Conservation (phyloP, 1,140 invertebrate genomes). For the Ooceraea biroi region DNA sequence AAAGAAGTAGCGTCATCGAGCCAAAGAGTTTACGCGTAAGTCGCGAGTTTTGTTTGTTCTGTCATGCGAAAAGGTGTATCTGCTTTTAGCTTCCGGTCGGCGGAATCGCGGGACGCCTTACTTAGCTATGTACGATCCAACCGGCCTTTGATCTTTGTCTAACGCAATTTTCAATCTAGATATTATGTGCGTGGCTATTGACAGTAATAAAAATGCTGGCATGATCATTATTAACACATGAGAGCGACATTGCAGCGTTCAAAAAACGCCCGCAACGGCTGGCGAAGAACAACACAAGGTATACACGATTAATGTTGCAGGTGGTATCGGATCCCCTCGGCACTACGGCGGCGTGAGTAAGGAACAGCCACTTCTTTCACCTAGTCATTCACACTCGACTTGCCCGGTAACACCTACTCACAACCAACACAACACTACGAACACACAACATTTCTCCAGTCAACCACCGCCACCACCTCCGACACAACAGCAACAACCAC, state of each 20-base stretch:
- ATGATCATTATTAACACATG: conserved; percentile 19
- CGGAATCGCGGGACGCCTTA: background rate
- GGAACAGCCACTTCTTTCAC: conserved; percentile 86
- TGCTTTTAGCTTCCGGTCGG: conserved; percentile 44
- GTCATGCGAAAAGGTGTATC: conserved; percentile 10
- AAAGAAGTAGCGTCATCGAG: conserved; percentile 4
- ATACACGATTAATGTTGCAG: conserved; percentile 86
- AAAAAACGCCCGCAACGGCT: background rate
- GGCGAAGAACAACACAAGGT: conserved; percentile 72
- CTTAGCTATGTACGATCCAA: background rate
- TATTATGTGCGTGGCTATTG: conserved; percentile 56
- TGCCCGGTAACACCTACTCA: conserved; percentile 82
- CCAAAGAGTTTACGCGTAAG: background rate
- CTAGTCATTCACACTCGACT: conserved; percentile 86
- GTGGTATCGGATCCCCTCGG: conserved; percentile 88
- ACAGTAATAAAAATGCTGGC: conserved; percentile 32
- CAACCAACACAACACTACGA: conserved; percentile 85
- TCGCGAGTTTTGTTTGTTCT: conserved; percentile 43
- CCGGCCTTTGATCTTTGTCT: conserved; percentile 32
- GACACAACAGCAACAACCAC: too few species aligned
- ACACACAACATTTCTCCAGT: conserved; percentile 85
- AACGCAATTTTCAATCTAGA: conserved; percentile 43
- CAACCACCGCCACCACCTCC: conserved; percentile 59
- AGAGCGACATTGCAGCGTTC: conserved; percentile 46
- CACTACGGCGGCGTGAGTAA: conserved; percentile 85